Base-by-base conservation (phyloP, 1,140 invertebrate species). In the Anoplophora glabripennis region DNA sequence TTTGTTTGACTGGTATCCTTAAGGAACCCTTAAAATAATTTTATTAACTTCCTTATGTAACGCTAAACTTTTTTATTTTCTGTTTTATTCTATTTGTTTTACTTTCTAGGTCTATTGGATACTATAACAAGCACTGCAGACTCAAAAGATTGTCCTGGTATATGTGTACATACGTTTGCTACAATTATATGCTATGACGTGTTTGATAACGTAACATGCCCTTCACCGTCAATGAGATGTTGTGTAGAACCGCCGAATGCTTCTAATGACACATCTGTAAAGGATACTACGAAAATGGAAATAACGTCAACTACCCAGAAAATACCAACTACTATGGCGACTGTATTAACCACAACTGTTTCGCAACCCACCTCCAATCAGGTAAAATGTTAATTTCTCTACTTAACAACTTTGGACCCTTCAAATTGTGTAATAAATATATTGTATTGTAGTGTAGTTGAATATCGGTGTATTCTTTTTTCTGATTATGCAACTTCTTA, bases 171-270 rank as follows among this genome's bases (percentile, higher is more conserved):
- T 69, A 83, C 88, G 5, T 71, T 93, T 18, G 88, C 91, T 7
- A 88, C 89, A 0, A 76, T 92, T 34, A 90, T 93, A 64, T 94
- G 91, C 73, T 86, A 89, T 72, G 86, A 90, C 64, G 89, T 93
- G 1, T 78, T 91, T 14, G 89, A 93, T 38, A 85, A 92, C 68
- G 85, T 90, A 7, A 83, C 84, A 45, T 92, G 90, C 72, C 89
- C 89, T 4, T 84, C 85, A 14, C 71, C 84, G 1, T 86, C 84
- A 57, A 90, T 91, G 89, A 84, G 88, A 70, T 93, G 91, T 74
- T 92, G 90, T 67, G 82, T 90, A 1, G 88, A 92, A 63, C 81
- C 84, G 46, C 81, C 86, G 4, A 28, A 28, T 28, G 2, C 21
- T 28, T 28, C 21, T 28, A 28, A 28, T 28, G 21, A 3, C 2